Percentiles rank a stretch among this genome's conserved stretches.
phyloP scores from a whole-genome alignment of 2,888 invertebrate genomes.

The Seira musarum region DNA sequence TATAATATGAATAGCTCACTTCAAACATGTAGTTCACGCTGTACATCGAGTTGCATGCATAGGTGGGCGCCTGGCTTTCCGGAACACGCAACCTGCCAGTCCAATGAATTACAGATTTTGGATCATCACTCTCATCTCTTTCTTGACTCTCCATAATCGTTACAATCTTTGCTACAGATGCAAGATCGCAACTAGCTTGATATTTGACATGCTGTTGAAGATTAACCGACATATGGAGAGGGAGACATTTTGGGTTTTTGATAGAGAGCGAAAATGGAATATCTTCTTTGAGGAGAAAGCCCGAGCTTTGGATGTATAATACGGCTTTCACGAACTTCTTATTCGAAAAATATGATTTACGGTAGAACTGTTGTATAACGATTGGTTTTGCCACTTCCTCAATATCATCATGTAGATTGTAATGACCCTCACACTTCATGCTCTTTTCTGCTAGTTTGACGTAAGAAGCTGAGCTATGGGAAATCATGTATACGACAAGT shows the following conservation, averaged over 20 bases:
- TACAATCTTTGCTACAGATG: constrained; percentile 45
- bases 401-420: constrained; percentile 39
- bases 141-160: constrained; percentile 39
- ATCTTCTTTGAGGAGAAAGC: constrained; percentile 41
- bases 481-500: constrained; percentile 50
- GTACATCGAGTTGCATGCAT: constrained; percentile 52
- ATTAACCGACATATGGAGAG: constrained; percentile 38
- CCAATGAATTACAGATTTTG: constrained; percentile 50
- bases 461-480: constrained; percentile 46
- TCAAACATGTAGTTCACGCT: constrained; percentile 49
- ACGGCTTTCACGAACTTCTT: constrained; percentile 52
- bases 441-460: constrained; percentile 52
- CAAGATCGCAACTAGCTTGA: constrained; percentile 39
- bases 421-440: constrained; percentile 54
- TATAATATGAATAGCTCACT: constrained; percentile 29
- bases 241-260: constrained; percentile 49
- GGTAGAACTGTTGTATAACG: constrained; percentile 48
- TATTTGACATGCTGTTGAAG: constrained; percentile 46
- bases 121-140: constrained; percentile 48
- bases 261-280: constrained; percentile 48
- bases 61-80: constrained; percentile 45
- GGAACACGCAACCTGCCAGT: constrained; percentile 41
- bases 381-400: constrained; percentile 48
- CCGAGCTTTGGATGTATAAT: constrained; percentile 30
- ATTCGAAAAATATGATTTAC: constrained; percentile 55